Conservation (phyloP, 2,888 invertebrate species). For the Rotaria sp. region DNA sequence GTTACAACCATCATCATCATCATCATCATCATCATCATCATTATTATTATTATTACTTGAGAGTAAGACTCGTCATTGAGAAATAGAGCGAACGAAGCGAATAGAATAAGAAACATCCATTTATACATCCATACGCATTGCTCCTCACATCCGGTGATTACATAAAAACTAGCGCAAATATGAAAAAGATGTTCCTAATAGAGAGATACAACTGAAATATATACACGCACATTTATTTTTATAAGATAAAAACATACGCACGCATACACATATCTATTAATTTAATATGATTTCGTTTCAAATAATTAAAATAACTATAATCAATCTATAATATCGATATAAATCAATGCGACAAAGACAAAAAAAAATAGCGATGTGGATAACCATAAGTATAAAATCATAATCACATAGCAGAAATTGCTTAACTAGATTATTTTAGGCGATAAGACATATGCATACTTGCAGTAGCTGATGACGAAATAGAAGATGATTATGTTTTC, state of each 20-base stretch:
- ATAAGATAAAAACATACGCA: constrained; percentile 7
- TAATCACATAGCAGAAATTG: background rate
- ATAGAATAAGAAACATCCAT: background rate
- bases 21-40: background rate
- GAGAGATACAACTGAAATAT: background rate
- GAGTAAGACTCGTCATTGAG: background rate
- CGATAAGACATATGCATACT: background rate
- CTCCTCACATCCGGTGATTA: background rate
- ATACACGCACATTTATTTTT: background rate
- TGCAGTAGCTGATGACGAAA: background rate
- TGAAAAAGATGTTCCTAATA: background rate
- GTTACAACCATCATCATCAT: constrained; percentile 19
- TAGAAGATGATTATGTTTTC: background rate
- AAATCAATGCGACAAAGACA: background rate
- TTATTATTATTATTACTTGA: background rate
- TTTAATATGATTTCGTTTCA: background rate
- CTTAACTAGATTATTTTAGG: background rate
- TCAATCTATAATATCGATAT: background rate
- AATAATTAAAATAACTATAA: background rate
- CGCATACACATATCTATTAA: background rate
- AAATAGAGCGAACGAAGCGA: background rate
- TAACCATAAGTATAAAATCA: background rate
- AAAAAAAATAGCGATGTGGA: background rate
- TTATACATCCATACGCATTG: background rate
- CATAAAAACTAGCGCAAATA: background rate